Evolutionary conservation across 2,113 vertebrate species (phyloP).

Genomic region (Aldabrachelys gigantea): DNA sequence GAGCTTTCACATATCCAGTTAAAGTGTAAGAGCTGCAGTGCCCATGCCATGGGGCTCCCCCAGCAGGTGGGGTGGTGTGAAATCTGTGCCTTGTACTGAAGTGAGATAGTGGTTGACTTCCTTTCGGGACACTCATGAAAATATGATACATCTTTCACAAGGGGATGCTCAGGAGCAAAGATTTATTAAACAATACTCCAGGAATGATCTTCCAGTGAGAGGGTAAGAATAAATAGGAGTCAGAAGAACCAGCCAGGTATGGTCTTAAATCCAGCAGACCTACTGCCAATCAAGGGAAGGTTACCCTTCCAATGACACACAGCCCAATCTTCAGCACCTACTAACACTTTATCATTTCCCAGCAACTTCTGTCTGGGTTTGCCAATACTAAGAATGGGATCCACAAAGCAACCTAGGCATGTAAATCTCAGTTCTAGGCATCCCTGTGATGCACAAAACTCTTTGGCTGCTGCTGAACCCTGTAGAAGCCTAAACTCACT

Average conservation of each 20-base stretch:
- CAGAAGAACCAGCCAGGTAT: background rate
- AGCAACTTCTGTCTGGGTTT: background rate
- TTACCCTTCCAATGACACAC: rapidly evolving
- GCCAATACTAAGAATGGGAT: background rate
- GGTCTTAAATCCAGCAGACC: background rate
- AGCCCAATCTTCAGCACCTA: background rate
- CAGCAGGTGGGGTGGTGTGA: background rate
- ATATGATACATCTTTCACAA: background rate
- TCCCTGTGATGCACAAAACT: background rate
- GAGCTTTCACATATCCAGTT: slow-evolving; percentile 11
- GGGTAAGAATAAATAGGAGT: background rate
- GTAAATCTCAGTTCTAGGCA: background rate
- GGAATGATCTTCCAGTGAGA: background rate
- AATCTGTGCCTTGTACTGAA: background rate
- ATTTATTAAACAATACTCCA: background rate
- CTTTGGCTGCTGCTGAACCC: background rate
- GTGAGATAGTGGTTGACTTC: rapidly evolving
- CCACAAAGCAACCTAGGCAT: background rate
- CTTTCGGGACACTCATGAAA: rapidly evolving
- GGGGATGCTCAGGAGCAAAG: background rate
- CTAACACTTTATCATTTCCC: background rate
- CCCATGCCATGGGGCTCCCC: rapidly evolving
- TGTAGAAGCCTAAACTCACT: background rate
- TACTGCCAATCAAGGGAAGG: background rate
- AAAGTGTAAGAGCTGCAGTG: background rate